Base-by-base conservation (phyloP, 2,797 vertebrate genomes). In the Paratrypauchen microcephalus region DNA sequence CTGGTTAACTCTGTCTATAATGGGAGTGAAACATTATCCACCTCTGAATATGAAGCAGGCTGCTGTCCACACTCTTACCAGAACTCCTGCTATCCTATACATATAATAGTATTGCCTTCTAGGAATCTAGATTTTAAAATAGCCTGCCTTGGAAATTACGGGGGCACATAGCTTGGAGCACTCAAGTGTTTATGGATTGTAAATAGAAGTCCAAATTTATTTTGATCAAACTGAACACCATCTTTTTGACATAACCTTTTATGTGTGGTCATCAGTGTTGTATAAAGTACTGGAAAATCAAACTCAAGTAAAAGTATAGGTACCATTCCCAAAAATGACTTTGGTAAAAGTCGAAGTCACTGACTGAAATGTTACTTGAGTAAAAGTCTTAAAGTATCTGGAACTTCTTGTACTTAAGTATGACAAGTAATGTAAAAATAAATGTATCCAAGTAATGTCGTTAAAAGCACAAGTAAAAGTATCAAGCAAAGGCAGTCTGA, bases 121-220 rank as follows among this genome's bases (percentile, higher is more conserved):
- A 9, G 54, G 83, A 89, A 88, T 76, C 70, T 56, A 18, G 5
- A 58, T 66, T 82, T 83, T 36, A 85, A 83, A 87, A 90, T 86
- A 89, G 74, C 81, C 24, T 55, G 12, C 16, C 54, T 58, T 39
- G 50, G 36, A 28, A 56, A 60, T 67, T 48, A 6, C 9, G 47
- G 48, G 55, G 26, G 32, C 64, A 63, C 48, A 72, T 56, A 78
- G 18, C 41, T 52, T 69, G 48, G 23, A 61, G 7, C 12, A 11
- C 30, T 5, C 3, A 23, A 32, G 41, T 23, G 5, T 56, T 62
- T 26, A 64, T 58, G 47, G 5, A 41, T n/a, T 60, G 16, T 36
- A 60, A 59, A 36, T 16, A 59, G 26, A 59, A 59, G 2, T 13
- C 11, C 4, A 55, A 23, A 55, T 16, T 2, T 6, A 52, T 52